Base-by-base conservation (phyloP, 64 coral and sea anemone species). In the Stichodactyla mertensii region DNA sequence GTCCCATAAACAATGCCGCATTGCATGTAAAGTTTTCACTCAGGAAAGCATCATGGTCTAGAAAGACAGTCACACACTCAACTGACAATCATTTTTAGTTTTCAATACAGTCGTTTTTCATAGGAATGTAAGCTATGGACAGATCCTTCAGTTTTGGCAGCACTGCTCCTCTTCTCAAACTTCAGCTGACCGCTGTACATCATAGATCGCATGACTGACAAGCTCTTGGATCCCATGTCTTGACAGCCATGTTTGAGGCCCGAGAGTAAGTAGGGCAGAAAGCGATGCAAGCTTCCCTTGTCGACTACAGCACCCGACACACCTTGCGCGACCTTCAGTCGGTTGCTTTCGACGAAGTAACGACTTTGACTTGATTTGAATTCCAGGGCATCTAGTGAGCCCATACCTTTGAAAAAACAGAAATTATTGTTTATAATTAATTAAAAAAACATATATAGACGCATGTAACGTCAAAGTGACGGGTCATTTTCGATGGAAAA, bases 171-270 rank as follows among this genome's bases (percentile, higher is more conserved):
- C 81, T 93, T 97, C 26, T 97, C 94, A 54, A 97, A 97, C 85
- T 97, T 97, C 27, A 97, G 81, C 28, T 93, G 85, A 85, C 94
- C 94, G 24, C 85, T 93, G 85, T 97, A 97, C 91, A 93, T 97
- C 94, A 93, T 93, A 13, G 91, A 92, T 53, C 94, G 85, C 55
- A 92, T 83, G 5, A 79, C 24, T 0, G 94, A 83, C 23, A 97
- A 91, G 59, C 94, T 97, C 55, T 88, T 31, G 0, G 91, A 81
- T 4, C 94, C 94, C 86, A 97, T 97, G 55, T 97, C 94, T 56
- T 97, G 94, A 56, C 94, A 97, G 78, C 94, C 94, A 77, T 97
- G 94, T 83, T 97, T 86, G 16, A 97, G 69, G 55, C 94, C 94
- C 16, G 91, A 71, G 22, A 80, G 51, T 5, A 97, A 55, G 19